Base-by-base conservation (phyloP, 1,140 invertebrate genomes). In the Pantala flavescens region DNA sequence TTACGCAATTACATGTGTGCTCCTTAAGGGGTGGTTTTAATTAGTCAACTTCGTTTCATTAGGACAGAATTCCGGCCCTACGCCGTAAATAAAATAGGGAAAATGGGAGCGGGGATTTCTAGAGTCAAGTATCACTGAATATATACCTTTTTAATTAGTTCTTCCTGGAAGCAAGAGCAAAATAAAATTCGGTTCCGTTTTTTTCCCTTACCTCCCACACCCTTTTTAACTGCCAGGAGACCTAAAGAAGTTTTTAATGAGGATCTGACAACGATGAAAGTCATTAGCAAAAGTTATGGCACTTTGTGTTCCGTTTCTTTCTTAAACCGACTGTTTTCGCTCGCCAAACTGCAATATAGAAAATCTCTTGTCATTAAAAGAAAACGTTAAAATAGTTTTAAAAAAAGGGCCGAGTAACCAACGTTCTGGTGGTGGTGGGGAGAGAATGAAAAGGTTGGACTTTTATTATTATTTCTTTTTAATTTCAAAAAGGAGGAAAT, bases 321-420 rank as follows among this genome's bases (percentile, higher is more conserved):
- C n/a, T 63, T 63, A 63, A 63, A 63, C 49, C 49, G 12, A 63
- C 49, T 63, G 49, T 63, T 63, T 63, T 63, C 49, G n/a, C 49
- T 21, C 49, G n/a, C 49, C 49, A 63, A 63, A 63, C 49, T 63
- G 49, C 49, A 63, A 63, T 63, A 63, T 63, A 63, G 49, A 63
- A 63, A 63, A 63, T 63, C 49, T 63, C 49, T 63, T 63, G 49
- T 63, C 49, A 63, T 63, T 63, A 63, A 63, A 63, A 63, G n/a
- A 63, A 63, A 63, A 63, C 14, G 49, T 19, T 16, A 63, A 63
- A 63, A 63, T 16, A 21, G 3, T 63, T 63, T n/a, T n/a, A n/a
- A 21, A 63, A 63, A 63, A 63, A 63, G 12, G 3, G n/a, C 49
- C 49, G 28, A 36, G 28, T 36, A 36, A 36, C 28, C 28, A 21